These are phyloP conservation scores for Camponotus vicinus DNA, from an alignment of 1,140 invertebrate species.

Conservation along the genomic window DNA sequence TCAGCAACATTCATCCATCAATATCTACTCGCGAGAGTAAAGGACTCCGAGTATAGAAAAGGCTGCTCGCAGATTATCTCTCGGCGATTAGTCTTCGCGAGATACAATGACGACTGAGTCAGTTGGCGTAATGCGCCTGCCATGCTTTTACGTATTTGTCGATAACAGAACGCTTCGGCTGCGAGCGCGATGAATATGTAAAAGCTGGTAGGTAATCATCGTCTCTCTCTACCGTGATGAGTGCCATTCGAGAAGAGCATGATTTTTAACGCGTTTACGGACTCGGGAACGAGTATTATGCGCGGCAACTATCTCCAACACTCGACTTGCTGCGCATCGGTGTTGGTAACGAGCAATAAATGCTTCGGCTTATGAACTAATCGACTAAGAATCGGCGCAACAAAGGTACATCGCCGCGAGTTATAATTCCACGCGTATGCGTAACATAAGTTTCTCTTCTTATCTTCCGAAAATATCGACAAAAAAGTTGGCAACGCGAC, in stretches of 20 bases:
- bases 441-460: neutral
- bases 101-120: conserved; percentile 52
- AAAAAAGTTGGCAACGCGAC: neutral
- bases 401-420: conserved; percentile 14
- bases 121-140: conserved; percentile 46
- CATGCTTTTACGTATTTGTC: conserved; percentile 45
- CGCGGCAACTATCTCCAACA: conserved; percentile 3
- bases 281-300: conserved; percentile 22
- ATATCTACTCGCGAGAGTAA: conserved; percentile 42
- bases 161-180: conserved; percentile 50
- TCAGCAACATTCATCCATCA: conserved; percentile 54
- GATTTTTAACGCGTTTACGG: conserved; percentile 44
- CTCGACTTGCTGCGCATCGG: conserved; percentile 12
- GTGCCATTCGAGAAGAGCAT: conserved; percentile 53
- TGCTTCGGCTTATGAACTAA: conserved; percentile 66
- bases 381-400: conserved; percentile 69
- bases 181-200: conserved; percentile 53
- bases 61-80: conserved; percentile 48
- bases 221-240: conserved; percentile 30
- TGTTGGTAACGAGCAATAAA: conserved; percentile 57
- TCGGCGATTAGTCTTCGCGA: conserved; percentile 50
- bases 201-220: conserved; percentile 57
- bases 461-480: conserved; percentile 1
- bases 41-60: conserved; percentile 34
- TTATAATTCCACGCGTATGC: neutral